Evolutionary conservation across 2,797 vertebrate genomes (phyloP).

Genomic region (Anguilla megastoma): DNA sequence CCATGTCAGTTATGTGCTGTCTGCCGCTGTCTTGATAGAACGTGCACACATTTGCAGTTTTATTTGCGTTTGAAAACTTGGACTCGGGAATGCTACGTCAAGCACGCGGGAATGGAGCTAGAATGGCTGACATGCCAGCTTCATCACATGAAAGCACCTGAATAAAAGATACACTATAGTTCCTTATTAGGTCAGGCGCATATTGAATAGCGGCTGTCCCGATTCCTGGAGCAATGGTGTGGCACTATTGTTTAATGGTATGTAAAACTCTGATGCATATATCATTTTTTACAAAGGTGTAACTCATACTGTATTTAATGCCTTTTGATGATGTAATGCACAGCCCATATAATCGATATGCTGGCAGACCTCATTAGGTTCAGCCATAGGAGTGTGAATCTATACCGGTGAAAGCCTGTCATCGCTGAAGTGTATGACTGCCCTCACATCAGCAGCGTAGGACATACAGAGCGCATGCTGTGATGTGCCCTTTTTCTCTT

Average conservation of each 20-base stretch:
- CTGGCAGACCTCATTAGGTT: not conserved
- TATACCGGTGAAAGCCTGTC: not conserved
- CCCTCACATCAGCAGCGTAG: not conserved
- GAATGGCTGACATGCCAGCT: not conserved
- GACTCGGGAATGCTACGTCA: not conserved
- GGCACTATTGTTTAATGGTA: not conserved
- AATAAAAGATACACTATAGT: not conserved
- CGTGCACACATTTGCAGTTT: not conserved
- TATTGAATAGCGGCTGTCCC: not conserved
- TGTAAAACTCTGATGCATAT: not conserved
- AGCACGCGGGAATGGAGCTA: not conserved
- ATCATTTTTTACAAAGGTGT: not conserved
- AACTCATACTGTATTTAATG: not conserved
- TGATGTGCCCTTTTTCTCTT: not conserved
- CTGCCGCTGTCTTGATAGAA: not conserved
- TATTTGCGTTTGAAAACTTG: not conserved
- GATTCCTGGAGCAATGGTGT: not conserved
- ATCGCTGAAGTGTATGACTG: not conserved
- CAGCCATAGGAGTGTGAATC: not conserved
- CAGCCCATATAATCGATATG: not conserved
- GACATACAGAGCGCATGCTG: not conserved
- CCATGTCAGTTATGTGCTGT: not conserved
- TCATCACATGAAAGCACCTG: not conserved
- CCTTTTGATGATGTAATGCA: not conserved
- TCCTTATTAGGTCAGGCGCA: not conserved